These are phyloP conservation scores for Brachyhypopomus gauderio DNA, from an alignment of 2,113 vertebrate species.

Conservation along the genomic window DNA sequence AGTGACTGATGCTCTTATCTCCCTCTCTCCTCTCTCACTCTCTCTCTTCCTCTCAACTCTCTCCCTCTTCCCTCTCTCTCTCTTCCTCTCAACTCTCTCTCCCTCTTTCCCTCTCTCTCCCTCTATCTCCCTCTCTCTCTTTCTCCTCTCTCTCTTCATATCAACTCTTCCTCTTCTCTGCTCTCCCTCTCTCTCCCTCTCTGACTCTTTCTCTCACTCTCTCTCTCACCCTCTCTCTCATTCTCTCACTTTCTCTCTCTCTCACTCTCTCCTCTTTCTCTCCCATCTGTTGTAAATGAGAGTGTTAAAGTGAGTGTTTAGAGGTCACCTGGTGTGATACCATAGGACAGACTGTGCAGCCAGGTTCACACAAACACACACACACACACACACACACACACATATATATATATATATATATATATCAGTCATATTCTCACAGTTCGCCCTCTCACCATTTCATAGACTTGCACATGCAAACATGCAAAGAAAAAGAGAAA, in stretches of 20 bases:
- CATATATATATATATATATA: background rate
- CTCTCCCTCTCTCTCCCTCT: no score
- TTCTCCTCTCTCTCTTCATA: no score
- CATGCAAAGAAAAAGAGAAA: background rate
- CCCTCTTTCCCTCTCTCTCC: no score
- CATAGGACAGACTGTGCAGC: background rate
- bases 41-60: no score
- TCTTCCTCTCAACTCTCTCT: no score
- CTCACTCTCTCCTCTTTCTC: background rate
- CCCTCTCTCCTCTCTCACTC: no score
- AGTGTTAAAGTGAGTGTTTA: constrained; percentile 6
- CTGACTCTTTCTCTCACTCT: background rate
- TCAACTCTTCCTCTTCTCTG: no score
- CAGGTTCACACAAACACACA: no score
- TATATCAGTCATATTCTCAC: constrained; percentile 25
- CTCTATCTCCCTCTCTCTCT: no score
- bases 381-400: no score
- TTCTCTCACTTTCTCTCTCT: constrained; percentile 2
- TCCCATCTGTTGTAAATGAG: background rate
- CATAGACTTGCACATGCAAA: background rate
- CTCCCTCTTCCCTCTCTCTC: no score
- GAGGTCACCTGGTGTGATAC: constrained; percentile 26
- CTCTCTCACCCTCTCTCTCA: background rate
- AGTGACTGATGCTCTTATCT: no score
- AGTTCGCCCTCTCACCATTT: constrained; percentile 27